Evolutionary conservation across 1,140 invertebrate genomes (phyloP), one percentile per base, ranked within the genome.

Genomic region (Pentalonia nigronervosa): DNA sequence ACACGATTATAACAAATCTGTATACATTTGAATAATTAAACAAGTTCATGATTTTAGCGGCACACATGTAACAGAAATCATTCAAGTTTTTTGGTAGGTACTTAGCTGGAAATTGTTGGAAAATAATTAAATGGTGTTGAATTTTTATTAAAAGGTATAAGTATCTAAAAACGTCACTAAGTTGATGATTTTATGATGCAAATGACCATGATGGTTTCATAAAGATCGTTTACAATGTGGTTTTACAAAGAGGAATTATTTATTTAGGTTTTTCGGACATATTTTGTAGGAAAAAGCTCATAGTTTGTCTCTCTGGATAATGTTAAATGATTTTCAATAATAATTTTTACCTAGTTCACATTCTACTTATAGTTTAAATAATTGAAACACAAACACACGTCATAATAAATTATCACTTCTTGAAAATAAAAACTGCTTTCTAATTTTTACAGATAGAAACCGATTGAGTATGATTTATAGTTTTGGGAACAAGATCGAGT

Each of bases 1-100:
- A 67, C 30, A 67, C n/a, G n/a, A n/a, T 30, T 8, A 67, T 67
- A 67, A n/a, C 25, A 67, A 67, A n/a, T 67, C 30, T 67, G 30
- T 67, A 67, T 67, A n/a, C 60, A 30, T 67, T 67, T n/a, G 60
- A 67, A 67, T n/a, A 67, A 67, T 67, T 67, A 67, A 67, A 67
- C 60, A 67, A 67, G 60, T 67, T 67, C 11, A 4, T 67, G 11
- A 67, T n/a, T 11, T 67, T 67, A n/a, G 60, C 14, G 30, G 56
- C 7, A 9, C 30, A n/a, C 30, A 67, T n/a, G 9, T 30, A n/a
- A 67, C 30, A 67, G 30, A 67, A 67, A n/a, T n/a, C 3, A 4
- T 67, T 67, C 30, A 14, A 67, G 9, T 67, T 67, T 67, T 67
- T 67, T 30, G 23, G 25, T 67, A 67, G 60, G 4, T n/a, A n/a